Base-by-base conservation (phyloP, 2,888 invertebrate genomes). In the Antitype chi region DNA sequence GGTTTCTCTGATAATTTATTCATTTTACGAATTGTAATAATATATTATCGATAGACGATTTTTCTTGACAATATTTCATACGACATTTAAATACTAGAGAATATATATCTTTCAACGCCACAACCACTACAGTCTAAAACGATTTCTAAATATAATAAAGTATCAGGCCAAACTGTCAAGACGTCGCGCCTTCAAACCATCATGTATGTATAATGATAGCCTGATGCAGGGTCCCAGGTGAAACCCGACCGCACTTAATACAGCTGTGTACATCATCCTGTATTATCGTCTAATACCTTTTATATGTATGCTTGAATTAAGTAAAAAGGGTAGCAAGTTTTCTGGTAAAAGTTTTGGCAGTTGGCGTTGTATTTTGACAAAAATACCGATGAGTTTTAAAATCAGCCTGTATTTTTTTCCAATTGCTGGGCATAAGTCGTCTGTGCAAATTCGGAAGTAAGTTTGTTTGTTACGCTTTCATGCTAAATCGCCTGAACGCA, bases 221-320 rank as follows among this genome's bases (percentile, higher is more conserved):
- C n/a, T 70, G 74, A 67, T 70, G 55, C 83, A 11, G 2, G 23
- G 85, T 78, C 89, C 84, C 88, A 88, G 88, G 88, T 88, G 88
- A 25, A 59, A 68, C 66, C 72, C 78, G 59, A 82, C 88, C 86
- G 85, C 88, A 89, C 89, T 88, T 88, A 89, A 82, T 76, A 73
- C 67, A 49, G 52, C 74, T 67, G 71, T 68, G 70, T 74, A 70
- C 72, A 73, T 78, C 80, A 79, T 1, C 71, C 77, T 67, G 70
- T 78, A 82, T 78, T 74, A 81, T 86, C 80, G 70, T 64, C 67
- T 77, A 85, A 85, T 78, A 87, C 49, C 55, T 80, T 86, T 80
- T 81, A 76, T 87, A 79, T 78, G 73, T 77, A 43, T 47, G 32
- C 53, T 64, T 43, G 69, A 78, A 79, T 79, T 81, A 72, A 47